Base-by-base conservation (phyloP, 2,113 vertebrate species). In the Megaceryle maxima region DNA sequence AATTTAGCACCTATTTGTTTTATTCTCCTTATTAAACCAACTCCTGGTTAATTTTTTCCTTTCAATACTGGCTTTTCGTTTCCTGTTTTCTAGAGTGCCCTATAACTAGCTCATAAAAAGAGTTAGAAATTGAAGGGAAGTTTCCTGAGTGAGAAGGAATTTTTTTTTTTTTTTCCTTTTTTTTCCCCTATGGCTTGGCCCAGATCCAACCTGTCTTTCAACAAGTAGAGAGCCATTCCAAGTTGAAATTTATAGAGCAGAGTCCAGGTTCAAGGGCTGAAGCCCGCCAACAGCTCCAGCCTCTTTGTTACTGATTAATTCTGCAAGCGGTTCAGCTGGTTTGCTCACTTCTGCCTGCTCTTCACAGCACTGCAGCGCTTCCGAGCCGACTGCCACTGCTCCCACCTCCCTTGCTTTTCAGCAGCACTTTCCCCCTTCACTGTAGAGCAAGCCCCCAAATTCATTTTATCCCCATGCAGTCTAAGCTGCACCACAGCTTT, bases 221-320 rank as follows among this genome's bases (percentile, higher is more conserved):
- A 94, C 95, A 96, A 96, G 95, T 92, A 92, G 95, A 95, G 96
- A 97, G 95, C 95, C 96, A 95, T 97, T 97, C 96, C 97, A 97
- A 94, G 96, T 76, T 88, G 97, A 98, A 98, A 98, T 97, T 98
- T 98, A 98, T 98, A 98, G 97, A 97, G 97, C 98, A 95, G 97
- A 97, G 98, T 98, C 97, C 97, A 98, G 97, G 98, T 98, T 98
- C 98, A 98, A 98, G 98, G 98, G 96, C 98, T 96, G 97, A 94
- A 98, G 97, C 94, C 97, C 90, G 96, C 97, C 76, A 97, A 94
- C 92, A 95, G 94, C 83, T 96, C 96, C 90, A 87, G 87, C 93
- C 91, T 96, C 97, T 97, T 97, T 97, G 97, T 97, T 98, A 97
- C 97, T 97, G 95, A 98, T 97, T 97, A 97, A 96, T 97, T 96